Evolutionary conservation across 2,888 invertebrate species (phyloP).

Genomic region (Drosophila subquinaria): DNA sequence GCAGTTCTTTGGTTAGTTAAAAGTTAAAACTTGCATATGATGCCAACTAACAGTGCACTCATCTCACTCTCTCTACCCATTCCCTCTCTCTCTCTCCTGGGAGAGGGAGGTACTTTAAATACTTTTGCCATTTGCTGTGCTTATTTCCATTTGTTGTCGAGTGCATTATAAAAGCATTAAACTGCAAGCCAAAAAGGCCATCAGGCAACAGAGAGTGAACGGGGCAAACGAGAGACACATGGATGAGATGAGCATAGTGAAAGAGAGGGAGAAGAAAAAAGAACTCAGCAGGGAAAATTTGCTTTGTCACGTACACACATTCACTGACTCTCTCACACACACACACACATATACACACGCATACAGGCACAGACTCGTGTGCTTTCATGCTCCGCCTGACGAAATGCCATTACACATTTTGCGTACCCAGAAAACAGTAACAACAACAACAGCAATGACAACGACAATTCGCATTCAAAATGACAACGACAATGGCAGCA

Average conservation of each 20-base stretch:
- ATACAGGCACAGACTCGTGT: conserved; percentile 5
- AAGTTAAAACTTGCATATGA: conserved; percentile 14
- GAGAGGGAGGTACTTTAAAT: conserved; percentile 45
- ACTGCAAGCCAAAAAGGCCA: conserved; percentile 67
- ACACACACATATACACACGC: conserved; percentile 1
- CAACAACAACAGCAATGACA: conserved; percentile 31
- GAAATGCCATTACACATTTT: conserved; percentile 80
- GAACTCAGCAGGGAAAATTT: conserved; percentile 48
- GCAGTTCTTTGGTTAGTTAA: conserved; percentile 13
- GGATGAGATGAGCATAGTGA: conserved; percentile 7
- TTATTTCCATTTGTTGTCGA: conserved; percentile 54
- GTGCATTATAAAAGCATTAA: conserved; percentile 78
- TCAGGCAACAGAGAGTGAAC: conserved; percentile 9
- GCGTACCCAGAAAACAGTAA: conserved; percentile 67
- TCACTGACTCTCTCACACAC: conserved; percentile 7
- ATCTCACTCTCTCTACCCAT: background rate
- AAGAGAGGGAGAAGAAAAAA: conserved; percentile 15
- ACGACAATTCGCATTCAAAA: conserved; percentile 44
- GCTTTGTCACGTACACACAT: conserved; percentile 59
- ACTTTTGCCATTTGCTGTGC: conserved; percentile 59
- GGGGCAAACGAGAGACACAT: background rate
- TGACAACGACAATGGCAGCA: conserved; percentile 37
- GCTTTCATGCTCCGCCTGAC: conserved; percentile 75
- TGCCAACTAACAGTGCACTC: conserved; percentile 5
- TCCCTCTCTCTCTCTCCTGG: background rate